Conservation (phyloP, 2,888 invertebrate genomes). For the Noctua fimbriata region DNA sequence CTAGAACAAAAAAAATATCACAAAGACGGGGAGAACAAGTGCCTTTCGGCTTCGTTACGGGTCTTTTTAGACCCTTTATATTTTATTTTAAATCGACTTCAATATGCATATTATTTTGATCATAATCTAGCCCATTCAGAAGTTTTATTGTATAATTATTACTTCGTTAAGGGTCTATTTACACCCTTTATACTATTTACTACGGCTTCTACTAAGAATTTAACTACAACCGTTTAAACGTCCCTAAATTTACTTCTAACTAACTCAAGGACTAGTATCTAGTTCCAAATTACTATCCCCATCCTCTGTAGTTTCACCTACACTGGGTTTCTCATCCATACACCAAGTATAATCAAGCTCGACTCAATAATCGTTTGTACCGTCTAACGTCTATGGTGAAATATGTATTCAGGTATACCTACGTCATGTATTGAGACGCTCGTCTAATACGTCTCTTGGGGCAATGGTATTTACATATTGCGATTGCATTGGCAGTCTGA, state of each 20-base stretch:
- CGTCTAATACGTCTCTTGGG: constrained; percentile 40
- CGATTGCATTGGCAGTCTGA: constrained; percentile 58
- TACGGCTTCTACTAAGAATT: too few relatives aligned
- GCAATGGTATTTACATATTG: constrained; percentile 64
- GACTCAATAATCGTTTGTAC: constrained; percentile 27
- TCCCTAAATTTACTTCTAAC: neutral
- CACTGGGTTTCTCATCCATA: neutral
- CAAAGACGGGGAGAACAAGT: too few relatives aligned
- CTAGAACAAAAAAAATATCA: too few relatives aligned
- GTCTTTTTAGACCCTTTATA: too few relatives aligned
- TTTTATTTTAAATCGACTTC: too few relatives aligned
- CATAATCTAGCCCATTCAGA: too few relatives aligned
- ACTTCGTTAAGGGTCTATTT: too few relatives aligned
- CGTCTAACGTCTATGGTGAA: neutral
- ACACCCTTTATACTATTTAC: too few relatives aligned
- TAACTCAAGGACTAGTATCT: neutral
- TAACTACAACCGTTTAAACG: too few relatives aligned
- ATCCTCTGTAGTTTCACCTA: neutral
- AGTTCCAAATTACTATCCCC: constrained; percentile 21
- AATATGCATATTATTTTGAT: too few relatives aligned
- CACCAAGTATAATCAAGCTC: constrained; percentile 8
- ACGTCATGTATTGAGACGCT: constrained; percentile 20
- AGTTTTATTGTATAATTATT: too few relatives aligned
- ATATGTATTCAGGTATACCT: neutral
- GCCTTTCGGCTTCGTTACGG: too few relatives aligned